phyloP scores from a whole-genome alignment of 2,113 vertebrate genomes.

The Ailurus styani region DNA sequence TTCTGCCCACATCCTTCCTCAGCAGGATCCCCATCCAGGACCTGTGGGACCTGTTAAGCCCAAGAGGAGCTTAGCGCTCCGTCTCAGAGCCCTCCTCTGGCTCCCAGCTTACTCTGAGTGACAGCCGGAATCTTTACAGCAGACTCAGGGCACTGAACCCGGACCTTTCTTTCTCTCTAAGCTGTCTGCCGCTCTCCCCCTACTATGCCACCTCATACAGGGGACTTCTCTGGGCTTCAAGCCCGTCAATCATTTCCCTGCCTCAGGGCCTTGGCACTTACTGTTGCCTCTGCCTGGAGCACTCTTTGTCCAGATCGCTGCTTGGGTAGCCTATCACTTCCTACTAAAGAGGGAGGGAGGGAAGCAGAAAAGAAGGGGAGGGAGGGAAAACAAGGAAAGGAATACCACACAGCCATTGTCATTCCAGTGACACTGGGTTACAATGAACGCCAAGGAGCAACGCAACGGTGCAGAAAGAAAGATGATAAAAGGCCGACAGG shows the following conservation, averaged over 20 bases:
- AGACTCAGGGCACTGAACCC: no score
- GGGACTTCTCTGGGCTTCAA: background rate
- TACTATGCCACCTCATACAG: background rate
- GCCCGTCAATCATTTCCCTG: fast-evolving
- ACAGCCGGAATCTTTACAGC: background rate
- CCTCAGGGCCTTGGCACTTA: background rate
- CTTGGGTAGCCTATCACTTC: background rate
- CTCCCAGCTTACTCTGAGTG: background rate
- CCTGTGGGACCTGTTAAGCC: background rate
- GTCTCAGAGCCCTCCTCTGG: background rate
- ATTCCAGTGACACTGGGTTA: background rate
- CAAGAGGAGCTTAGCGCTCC: background rate
- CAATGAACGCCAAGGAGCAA: background rate
- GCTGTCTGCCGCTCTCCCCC: no score
- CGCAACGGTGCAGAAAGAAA: no score
- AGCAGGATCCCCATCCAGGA: background rate
- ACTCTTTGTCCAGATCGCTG: background rate
- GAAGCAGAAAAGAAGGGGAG: background rate
- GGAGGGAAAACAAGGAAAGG: background rate
- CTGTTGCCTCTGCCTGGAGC: background rate
- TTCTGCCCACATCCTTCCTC: background rate
- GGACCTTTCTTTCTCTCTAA: background rate
- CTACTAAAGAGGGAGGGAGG: background rate
- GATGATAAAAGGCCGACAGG: fast-evolving
- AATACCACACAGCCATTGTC: background rate